Evolutionary conservation across 2,113 vertebrate genomes (phyloP), one percentile per base, ranked within the genome.

Genomic region (Lathamus discolor): DNA sequence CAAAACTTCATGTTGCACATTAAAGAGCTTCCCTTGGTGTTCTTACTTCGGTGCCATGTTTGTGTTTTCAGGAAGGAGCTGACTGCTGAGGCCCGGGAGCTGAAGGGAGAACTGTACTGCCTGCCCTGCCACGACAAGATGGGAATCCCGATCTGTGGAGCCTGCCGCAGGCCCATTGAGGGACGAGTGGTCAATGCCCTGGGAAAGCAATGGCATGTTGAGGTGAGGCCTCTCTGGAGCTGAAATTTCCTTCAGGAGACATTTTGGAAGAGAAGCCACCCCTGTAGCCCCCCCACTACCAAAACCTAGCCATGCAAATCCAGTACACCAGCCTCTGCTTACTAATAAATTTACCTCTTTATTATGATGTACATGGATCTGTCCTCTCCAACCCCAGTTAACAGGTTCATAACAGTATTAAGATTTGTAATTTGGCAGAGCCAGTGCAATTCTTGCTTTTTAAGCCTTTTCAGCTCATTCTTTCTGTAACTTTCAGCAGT

Each of bases 201-300:
- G 92, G 98, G 98, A 13, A 98, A 98, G 82, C 98, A 98, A 4
- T 98, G 98, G 98, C 98, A 98, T 0, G 98, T 98, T 22, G 98
- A 98, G 98, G 98, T 98, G 76, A 97, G 97, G 27, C 69, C 54
- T 41, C 67, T 67, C 52, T 55, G 48, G 8, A 1, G 6, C 41
- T 55, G 25, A 14, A 28, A 22, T 33, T 37, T 51, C 44, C 49
- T 73, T 35, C 43, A 7, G 9, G 49, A 80, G 54, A 19, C 27
- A 4, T 6, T 43, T 35, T 64, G 76, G 76, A 64, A 72, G 63
- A 25, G 22, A 59, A 59, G 57, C 13, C 57, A 59, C 22, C 20
- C 9, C 57, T 35, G 20, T 59, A 35, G 57, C 22, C 33, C 9
- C 33, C 9, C 9, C 13, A 7, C 33, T 7, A 35, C 13, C 33